Percentiles rank a stretch among this genome's conserved stretches.
Conservation (phyloP, 2,113 vertebrate species). For the Sprattus sprattus region DNA sequence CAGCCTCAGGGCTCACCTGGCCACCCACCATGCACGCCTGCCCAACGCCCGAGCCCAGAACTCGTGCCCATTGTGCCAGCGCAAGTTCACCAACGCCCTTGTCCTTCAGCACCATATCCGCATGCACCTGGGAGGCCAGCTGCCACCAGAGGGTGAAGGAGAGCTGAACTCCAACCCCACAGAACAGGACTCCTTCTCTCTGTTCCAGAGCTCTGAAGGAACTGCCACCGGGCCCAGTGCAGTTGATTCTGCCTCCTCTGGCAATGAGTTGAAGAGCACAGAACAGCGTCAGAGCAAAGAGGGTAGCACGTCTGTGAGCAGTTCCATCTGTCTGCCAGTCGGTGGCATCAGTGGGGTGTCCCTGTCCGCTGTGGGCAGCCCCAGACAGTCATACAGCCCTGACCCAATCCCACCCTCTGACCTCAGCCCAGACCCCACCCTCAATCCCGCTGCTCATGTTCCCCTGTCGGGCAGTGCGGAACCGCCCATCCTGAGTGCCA, state of each 20-base stretch:
- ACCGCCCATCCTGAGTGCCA: conserved; percentile 64
- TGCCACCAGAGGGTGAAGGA: conserved; percentile 72
- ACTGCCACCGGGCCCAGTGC: conserved; percentile 29
- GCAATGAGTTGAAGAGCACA: conserved; percentile 40
- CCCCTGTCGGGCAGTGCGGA: conserved; percentile 53
- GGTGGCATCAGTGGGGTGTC: conserved; percentile 41
- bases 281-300: conserved; percentile 40
- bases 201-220: conserved; percentile 77
- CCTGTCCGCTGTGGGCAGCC: conserved; percentile 42
- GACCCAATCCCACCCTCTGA: conserved; percentile 61
- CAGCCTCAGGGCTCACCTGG: conserved; percentile 84
- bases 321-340: conserved; percentile 30
- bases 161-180: not conserved
- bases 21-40: conserved; percentile 84
- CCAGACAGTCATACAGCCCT: conserved; percentile 57
- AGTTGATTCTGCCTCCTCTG: not conserved
- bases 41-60: conserved; percentile 80
- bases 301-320: conserved; percentile 41
- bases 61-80: conserved; percentile 90
- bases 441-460: conserved; percentile 54
- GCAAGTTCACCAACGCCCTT: conserved; percentile 89
- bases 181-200: conserved; percentile 81
- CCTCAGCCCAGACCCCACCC: conserved; percentile 64
- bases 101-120: conserved; percentile 90
- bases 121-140: conserved; percentile 86